A percentile compares a stretch with the other conserved stretches of the same genome.
Conservation (phyloP, 1,140 invertebrate species). For the Psix sp. region DNA sequence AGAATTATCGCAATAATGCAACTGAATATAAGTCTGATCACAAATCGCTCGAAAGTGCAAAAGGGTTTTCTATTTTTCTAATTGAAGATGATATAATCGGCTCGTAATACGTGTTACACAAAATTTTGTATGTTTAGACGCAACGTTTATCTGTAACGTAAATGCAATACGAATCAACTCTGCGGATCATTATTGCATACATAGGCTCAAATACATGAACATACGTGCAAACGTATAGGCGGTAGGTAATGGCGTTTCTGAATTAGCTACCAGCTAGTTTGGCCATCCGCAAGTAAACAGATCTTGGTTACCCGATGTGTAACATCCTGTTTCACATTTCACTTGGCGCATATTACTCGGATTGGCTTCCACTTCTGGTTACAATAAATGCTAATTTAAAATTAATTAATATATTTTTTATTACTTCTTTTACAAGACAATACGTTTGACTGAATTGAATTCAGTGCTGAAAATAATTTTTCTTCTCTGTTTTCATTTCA, state of each 20-base stretch:
- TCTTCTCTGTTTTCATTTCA: too few relatives aligned
- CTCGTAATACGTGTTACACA: slow-evolving; percentile 45
- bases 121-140: slow-evolving; percentile 45
- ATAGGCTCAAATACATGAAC: slow-evolving; percentile 47
- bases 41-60: too few relatives aligned
- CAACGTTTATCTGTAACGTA: slow-evolving; percentile 44
- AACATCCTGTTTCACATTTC: slow-evolving; percentile 68
- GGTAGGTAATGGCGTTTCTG: slow-evolving; percentile 77
- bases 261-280: slow-evolving; percentile 76
- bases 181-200: slow-evolving; percentile 58
- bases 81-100: slow-evolving; percentile 37
- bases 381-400: background rate
- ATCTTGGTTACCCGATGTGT: slow-evolving; percentile 77
- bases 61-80: too few relatives aligned
- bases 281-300: slow-evolving; percentile 76
- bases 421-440: too few relatives aligned
- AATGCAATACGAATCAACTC: slow-evolving; percentile 59
- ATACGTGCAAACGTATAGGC: slow-evolving; percentile 70
- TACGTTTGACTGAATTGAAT: too few relatives aligned
- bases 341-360: slow-evolving; percentile 57
- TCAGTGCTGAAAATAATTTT: too few relatives aligned
- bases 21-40: too few relatives aligned
- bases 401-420: too few relatives aligned
- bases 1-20: too few relatives aligned
- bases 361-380: slow-evolving; percentile 35